Percentiles rank a stretch among this genome's conserved stretches.
Evolutionary conservation across 2,113 vertebrate species (phyloP).

Genomic region (Calyptommatus sinebrachiatus): DNA sequence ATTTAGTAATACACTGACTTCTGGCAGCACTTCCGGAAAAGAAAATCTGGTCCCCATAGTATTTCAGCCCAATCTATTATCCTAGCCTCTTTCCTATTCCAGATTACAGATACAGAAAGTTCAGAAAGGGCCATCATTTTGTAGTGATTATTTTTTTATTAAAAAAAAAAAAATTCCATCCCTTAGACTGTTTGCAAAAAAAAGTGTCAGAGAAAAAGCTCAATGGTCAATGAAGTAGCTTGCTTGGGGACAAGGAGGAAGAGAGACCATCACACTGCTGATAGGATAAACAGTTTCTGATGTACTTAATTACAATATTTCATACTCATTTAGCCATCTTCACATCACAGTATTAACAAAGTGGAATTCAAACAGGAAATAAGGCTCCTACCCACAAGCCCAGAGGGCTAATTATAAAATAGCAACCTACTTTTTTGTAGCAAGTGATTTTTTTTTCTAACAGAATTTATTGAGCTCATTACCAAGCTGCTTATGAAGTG

Average conservation of each 20-base stretch:
- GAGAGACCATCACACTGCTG: slow-evolving; percentile 45
- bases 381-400: slow-evolving; percentile 74
- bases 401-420: slow-evolving; percentile 86
- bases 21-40: too few relatives aligned
- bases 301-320: slow-evolving; percentile 85
- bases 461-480: slow-evolving; percentile 85
- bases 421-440: slow-evolving; percentile 70
- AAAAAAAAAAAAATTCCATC: background rate
- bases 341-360: slow-evolving; percentile 77
- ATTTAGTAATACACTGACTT: too few relatives aligned
- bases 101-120: too few relatives aligned
- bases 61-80: too few relatives aligned
- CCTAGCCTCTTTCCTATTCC: too few relatives aligned
- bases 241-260: slow-evolving; percentile 65
- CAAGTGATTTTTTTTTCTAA: slow-evolving; percentile 60
- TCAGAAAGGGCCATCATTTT: background rate
- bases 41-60: too few relatives aligned
- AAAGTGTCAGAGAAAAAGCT: slow-evolving; percentile 52
- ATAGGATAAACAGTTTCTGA: slow-evolving; percentile 83
- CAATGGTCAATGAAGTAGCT: slow-evolving; percentile 65
- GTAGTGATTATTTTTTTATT: background rate
- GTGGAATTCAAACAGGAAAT: slow-evolving; percentile 78
- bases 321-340: slow-evolving; percentile 80
- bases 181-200: slow-evolving; percentile 37
- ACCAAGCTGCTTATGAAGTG: slow-evolving; percentile 84